Conservation (phyloP, 2,113 vertebrate species). For the Dromiciops gliroides region DNA sequence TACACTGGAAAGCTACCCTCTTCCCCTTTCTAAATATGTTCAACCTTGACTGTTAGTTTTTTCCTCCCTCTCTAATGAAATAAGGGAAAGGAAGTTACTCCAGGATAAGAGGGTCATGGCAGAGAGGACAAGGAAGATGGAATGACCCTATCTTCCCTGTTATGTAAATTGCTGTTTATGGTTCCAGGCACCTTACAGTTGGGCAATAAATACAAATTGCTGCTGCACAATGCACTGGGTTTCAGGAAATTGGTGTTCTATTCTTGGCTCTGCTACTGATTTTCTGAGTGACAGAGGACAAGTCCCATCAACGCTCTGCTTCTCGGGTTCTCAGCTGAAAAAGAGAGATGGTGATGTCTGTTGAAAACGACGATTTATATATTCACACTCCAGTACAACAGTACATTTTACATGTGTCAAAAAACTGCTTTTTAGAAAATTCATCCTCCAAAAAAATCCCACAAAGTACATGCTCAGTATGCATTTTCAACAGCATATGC, state of each 20-base stretch:
- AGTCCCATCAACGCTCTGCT: background rate
- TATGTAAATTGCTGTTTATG: background rate
- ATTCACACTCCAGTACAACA: background rate
- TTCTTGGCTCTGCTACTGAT: background rate
- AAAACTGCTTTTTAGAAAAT: conserved; percentile 9
- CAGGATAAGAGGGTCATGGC: conserved; percentile 2
- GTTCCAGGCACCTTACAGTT: background rate
- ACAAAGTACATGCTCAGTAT: background rate
- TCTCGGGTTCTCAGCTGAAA: background rate
- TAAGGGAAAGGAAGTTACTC: background rate
- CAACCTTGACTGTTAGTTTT: background rate
- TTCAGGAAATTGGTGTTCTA: background rate
- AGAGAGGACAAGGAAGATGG: background rate
- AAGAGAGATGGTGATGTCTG: background rate
- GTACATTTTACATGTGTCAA: background rate
- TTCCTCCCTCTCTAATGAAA: background rate
- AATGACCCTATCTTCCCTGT: background rate
- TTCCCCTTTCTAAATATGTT: background rate
- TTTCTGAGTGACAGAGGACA: background rate
- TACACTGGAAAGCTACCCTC: background rate
- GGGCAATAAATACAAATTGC: background rate
- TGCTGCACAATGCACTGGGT: background rate
- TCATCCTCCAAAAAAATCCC: background rate
- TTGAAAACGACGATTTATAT: background rate
- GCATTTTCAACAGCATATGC: conserved; percentile 30